A percentile compares a stretch with the other conserved stretches of the same genome.
Conservation (phyloP, 2,113 vertebrate species). For the Silurus glanis region DNA sequence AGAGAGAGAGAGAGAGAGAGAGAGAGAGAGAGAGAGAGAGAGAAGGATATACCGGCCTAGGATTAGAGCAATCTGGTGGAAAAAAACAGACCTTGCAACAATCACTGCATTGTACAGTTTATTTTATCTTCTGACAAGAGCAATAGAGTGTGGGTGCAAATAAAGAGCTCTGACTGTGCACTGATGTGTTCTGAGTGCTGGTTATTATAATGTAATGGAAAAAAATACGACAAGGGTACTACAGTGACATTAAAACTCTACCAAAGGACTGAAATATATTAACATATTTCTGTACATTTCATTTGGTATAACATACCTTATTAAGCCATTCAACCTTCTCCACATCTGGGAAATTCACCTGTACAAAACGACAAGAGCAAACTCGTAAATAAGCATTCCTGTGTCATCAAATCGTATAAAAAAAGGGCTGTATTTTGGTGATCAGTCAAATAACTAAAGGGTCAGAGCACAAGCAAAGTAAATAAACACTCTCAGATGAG, state of each 20-base stretch:
- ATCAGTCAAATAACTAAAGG: not conserved
- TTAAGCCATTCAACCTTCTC: conserved; percentile 93
- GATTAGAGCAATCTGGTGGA: not conserved
- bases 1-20: not conserved
- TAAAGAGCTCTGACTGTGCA: conserved; percentile 1
- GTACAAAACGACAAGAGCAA: not conserved
- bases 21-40: not conserved
- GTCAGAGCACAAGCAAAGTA: not conserved
- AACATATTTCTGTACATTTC: not conserved
- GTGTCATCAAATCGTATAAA: not conserved
- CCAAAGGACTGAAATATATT: not conserved
- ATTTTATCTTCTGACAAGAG: not conserved
- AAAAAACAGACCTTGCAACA: not conserved
- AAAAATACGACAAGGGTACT: not conserved
- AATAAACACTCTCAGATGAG: not conserved
- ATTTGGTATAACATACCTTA: conserved; percentile 74
- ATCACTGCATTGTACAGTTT: conserved; percentile 10
- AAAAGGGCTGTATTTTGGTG: not conserved
- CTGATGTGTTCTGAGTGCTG: not conserved
- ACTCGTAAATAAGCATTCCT: not conserved
- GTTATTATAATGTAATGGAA: not conserved
- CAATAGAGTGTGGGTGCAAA: not conserved
- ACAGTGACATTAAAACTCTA: not conserved
- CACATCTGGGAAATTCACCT: conserved; percentile 91
- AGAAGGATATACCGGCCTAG: not conserved